phyloP scores from a whole-genome alignment of 2,113 vertebrate genomes.

The Todiramphus chloris region DNA sequence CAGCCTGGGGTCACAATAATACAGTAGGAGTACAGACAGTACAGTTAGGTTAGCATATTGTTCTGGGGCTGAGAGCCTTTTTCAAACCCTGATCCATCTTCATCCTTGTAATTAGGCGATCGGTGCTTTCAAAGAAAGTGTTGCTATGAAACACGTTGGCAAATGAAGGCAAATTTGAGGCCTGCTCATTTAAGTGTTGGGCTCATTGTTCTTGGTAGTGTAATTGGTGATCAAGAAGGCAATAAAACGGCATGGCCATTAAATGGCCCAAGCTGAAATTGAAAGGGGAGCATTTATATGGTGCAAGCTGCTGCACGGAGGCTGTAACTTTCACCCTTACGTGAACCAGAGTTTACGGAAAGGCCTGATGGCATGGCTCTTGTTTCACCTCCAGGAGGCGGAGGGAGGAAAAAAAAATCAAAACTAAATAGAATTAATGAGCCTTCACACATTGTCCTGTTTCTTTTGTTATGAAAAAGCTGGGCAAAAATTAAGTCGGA shows the following conservation, averaged over 20 bases:
- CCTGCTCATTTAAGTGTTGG: slow-evolving; percentile 67
- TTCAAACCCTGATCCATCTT: slow-evolving; percentile 75
- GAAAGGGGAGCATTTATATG: slow-evolving; percentile 68
- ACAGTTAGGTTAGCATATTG: slow-evolving; percentile 73
- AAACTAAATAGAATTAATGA: slow-evolving; percentile 84
- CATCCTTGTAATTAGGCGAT: slow-evolving; percentile 67
- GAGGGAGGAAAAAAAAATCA: slow-evolving; percentile 74
- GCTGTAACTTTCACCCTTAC: slow-evolving; percentile 74
- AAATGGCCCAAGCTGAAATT: slow-evolving; percentile 48
- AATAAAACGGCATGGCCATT: slow-evolving; percentile 74
- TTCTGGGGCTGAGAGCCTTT: slow-evolving; percentile 61
- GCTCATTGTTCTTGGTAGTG: slow-evolving; percentile 75
- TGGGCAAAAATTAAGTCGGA: slow-evolving; percentile 70
- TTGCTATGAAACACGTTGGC: slow-evolving; percentile 79
- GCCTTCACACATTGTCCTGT: slow-evolving; percentile 80
- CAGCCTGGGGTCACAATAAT: slow-evolving; percentile 80
- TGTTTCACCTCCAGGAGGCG: slow-evolving; percentile 76
- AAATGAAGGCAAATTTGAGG: slow-evolving; percentile 78
- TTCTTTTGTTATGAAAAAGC: slow-evolving; percentile 79
- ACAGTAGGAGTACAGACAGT: slow-evolving; percentile 67
- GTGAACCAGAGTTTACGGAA: slow-evolving; percentile 76
- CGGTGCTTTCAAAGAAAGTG: slow-evolving; percentile 67
- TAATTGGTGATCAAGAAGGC: slow-evolving; percentile 80
- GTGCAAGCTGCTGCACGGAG: slow-evolving; percentile 42
- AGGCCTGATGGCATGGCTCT: slow-evolving; percentile 69